These are phyloP conservation scores for Salvelinus sp. DNA, from an alignment of 2,113 vertebrate species.

Conservation along the genomic window DNA sequence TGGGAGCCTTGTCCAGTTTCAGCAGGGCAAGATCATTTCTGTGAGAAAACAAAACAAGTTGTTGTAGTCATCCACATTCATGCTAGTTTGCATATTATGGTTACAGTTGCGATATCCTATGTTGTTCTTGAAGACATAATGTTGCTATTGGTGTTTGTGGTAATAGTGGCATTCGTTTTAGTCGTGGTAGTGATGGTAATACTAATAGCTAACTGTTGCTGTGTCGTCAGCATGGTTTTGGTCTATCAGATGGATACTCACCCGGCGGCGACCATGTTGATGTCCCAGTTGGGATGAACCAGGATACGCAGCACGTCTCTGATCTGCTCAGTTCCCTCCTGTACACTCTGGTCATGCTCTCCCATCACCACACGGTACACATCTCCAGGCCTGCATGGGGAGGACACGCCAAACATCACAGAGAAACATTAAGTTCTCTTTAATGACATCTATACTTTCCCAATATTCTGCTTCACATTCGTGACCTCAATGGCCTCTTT, in stretches of 20 bases:
- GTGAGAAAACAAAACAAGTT: neutral
- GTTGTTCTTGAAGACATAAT: too few species aligned
- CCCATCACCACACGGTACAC: slow-evolving; percentile 65
- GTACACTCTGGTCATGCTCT: slow-evolving; percentile 59
- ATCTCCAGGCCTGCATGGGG: slow-evolving; percentile 64
- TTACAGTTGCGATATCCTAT: too few species aligned
- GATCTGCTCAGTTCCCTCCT: slow-evolving; percentile 67
- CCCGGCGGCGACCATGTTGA: slow-evolving; percentile 61
- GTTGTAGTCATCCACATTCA: too few species aligned
- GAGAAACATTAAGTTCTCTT: neutral
- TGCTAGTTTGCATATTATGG: too few species aligned
- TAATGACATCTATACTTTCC: neutral
- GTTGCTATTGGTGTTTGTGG: too few species aligned
- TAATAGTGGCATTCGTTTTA: neutral
- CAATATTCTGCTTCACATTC: neutral
- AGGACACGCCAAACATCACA: neutral
- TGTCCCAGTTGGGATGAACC: slow-evolving; percentile 70
- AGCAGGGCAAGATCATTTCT: slow-evolving; percentile 72
- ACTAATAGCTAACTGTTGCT: neutral
- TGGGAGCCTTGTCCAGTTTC: slow-evolving; percentile 68
- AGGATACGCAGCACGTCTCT: slow-evolving; percentile 63
- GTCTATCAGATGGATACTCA: slow-evolving; percentile 28
- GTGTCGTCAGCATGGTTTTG: neutral
- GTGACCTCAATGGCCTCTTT: too few species aligned
- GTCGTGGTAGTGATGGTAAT: neutral